Base-by-base conservation (phyloP, 2,113 vertebrate species). In the Tauraco erythrolophus region DNA sequence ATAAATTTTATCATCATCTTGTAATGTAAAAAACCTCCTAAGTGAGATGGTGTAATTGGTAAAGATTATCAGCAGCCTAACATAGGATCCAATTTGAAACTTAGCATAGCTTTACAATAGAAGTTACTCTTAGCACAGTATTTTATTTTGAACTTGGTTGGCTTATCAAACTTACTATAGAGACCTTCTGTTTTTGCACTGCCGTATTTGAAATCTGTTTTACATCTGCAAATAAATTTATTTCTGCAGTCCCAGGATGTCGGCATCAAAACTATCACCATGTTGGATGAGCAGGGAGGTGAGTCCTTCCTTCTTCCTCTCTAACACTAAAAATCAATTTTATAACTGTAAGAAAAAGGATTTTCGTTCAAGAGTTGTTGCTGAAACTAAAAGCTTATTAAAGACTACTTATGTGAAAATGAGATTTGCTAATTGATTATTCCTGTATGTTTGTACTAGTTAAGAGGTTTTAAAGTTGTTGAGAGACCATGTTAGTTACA, bases 221-320 rank as follows among this genome's bases (percentile, higher is more conserved):
- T 87, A 48, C 46, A 58, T 71, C 43, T 94, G 60, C 24, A 66
- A 71, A 30, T 84, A 28, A 39, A 77, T 54, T 45, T 87, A 22
- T 95, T 82, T 84, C 96, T 97, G 98, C 98, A 99, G 99, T 98
- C 98, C 72, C 98, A 98, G 78, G 98, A 99, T 98, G 98, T 99
- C 1, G 99, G 99, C 24, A 94, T 97, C 91, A 99, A 99, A 97
- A 99, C 99, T 48, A 98, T 99, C 57, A 98, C 97, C 68, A 99
- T 99, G 99, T 96, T 99, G 97, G 99, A 99, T 96, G 98, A 99
- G 81, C 99, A 99, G 97, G 99, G 99, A 97, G 99, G 99, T 99
- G 53, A 98, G 98, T 98, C 82, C 65, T 83, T 78, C 21, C 18
- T 75, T 69, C 6, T 71, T 60, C 25, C 14, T 48, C 11, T 56